These are phyloP conservation scores for Cyclophora albipunctata DNA, from an alignment of 2,888 invertebrate genomes.

Conservation along the genomic window DNA sequence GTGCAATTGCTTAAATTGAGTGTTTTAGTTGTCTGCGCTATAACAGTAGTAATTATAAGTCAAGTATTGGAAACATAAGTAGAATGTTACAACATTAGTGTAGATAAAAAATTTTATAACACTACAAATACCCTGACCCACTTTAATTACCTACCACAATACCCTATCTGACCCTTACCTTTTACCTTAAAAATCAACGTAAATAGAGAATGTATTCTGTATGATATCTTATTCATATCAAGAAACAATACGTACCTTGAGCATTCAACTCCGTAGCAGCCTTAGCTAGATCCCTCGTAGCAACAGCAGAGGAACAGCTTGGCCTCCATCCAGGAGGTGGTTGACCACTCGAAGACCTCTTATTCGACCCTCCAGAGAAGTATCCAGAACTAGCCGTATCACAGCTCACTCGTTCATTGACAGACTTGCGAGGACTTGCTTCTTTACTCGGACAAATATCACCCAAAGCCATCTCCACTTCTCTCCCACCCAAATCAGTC, in stretches of 20 bases:
- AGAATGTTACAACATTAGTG: too few species aligned
- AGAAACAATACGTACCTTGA: constrained; percentile 74
- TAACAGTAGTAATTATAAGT: too few species aligned
- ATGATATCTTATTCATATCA: too few species aligned
- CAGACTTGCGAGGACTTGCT: constrained; percentile 68
- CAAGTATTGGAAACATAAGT: too few species aligned
- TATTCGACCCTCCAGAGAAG: constrained; percentile 67
- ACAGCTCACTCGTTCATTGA: constrained; percentile 57
- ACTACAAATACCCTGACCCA: too few species aligned
- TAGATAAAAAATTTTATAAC: too few species aligned
- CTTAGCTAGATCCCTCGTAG: constrained; percentile 73
- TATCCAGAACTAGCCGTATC: constrained; percentile 70
- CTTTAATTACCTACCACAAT: too few species aligned
- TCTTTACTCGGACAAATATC: constrained; percentile 67
- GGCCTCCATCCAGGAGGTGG: constrained; percentile 75
- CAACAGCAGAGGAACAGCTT: constrained; percentile 76
- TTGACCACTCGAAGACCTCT: constrained; percentile 63
- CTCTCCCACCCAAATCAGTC: constrained; percentile 53
- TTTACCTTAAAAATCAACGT: too few species aligned
- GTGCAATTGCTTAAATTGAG: too few species aligned
- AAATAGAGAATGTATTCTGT: too few species aligned
- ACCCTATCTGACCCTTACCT: too few species aligned
- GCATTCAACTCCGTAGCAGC: constrained; percentile 82
- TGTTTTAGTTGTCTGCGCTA: too few species aligned
- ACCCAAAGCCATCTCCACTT: constrained; percentile 54